Evolutionary conservation across 64 coral and sea anemone species (phyloP), one percentile per base, ranked within the genome.

Genomic region (Orbicella faveolata): DNA sequence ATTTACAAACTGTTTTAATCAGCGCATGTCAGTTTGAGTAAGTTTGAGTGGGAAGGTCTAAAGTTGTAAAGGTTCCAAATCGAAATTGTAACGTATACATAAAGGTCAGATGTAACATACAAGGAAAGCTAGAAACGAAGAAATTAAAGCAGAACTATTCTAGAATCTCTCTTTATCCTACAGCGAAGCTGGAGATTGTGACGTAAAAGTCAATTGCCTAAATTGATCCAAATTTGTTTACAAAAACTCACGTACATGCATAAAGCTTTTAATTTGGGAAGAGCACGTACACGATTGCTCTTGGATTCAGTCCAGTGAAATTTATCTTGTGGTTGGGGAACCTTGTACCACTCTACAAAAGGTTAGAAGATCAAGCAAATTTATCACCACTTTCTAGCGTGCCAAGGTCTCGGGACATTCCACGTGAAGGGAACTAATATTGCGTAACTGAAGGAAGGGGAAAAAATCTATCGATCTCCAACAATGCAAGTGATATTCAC

Each of bases 301-400:
- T 75, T 75, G 78, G 55, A 55, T 23, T n/a, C 52, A 34, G 33
- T 36, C 17, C 33, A 26, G 9, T 41, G 12, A 78, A 53, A 53
- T 9, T 52, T 10, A 52, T 5, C 6, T 26, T 79, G 78, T 80
- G 78, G 78, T 80, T 80, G 61, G 33, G 16, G 78, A 80, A 80
- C 33, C 78, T 80, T 80, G 78, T 80, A 61, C 52, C 53, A 80
- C 52, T 80, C n/a, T 26, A 18, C 54, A 25, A 80, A 61, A 80
- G 78, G 78, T 54, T 54, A 80, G 34, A 80, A 80, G 78, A 34
- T 80, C 78, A 52, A 34, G 25, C 12, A 26, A 26, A 52, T 34
- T 19, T 55, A 30, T 80, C 18, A 33, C 72, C 33, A 59, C 23
- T 54, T 19, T 11, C 21, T n/a, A 80, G 30, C 78, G 34, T 80